A percentile compares a stretch with the other conserved stretches of the same genome.
Conservation (phyloP, 2,888 invertebrate species). For the Drosophila antonietae region DNA sequence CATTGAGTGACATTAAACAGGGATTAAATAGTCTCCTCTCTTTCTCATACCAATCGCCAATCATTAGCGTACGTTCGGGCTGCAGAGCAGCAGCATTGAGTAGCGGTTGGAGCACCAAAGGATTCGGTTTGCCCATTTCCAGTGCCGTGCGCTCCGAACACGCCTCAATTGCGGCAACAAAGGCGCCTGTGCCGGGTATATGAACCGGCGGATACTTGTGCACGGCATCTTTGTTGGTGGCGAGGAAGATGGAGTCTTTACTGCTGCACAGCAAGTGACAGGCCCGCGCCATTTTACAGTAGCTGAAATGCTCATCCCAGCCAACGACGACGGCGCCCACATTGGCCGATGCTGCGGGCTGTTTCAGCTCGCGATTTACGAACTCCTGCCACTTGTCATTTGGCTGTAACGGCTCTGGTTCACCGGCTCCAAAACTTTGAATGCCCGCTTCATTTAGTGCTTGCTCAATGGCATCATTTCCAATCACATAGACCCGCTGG, state of each 20-base stretch:
- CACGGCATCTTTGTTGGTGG: conserved; percentile 96
- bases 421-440: conserved; percentile 86
- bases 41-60: conserved; percentile 83
- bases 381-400: conserved; percentile 84
- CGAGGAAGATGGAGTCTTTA: conserved; percentile 92
- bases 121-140: conserved; percentile 96
- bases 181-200: conserved; percentile 93
- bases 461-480: conserved; percentile 91
- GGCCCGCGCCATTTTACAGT: conserved; percentile 95
- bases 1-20: conserved; percentile 6
- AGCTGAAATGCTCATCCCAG: conserved; percentile 96
- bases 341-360: conserved; percentile 87
- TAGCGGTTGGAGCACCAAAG: conserved; percentile 90
- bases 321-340: conserved; percentile 97
- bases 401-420: conserved; percentile 76
- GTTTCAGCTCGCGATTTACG: conserved; percentile 86
- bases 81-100: conserved; percentile 89
- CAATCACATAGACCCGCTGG: conserved; percentile 92
- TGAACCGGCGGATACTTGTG: conserved; percentile 90
- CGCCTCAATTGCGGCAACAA: conserved; percentile 93
- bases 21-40: conserved; percentile 3
- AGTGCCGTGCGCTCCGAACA: conserved; percentile 91
- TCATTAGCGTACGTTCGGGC: conserved; percentile 89
- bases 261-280: conserved; percentile 91
- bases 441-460: conserved; percentile 93